Conservation (phyloP, 1,140 invertebrate genomes). For the Copidosoma floridanum region DNA sequence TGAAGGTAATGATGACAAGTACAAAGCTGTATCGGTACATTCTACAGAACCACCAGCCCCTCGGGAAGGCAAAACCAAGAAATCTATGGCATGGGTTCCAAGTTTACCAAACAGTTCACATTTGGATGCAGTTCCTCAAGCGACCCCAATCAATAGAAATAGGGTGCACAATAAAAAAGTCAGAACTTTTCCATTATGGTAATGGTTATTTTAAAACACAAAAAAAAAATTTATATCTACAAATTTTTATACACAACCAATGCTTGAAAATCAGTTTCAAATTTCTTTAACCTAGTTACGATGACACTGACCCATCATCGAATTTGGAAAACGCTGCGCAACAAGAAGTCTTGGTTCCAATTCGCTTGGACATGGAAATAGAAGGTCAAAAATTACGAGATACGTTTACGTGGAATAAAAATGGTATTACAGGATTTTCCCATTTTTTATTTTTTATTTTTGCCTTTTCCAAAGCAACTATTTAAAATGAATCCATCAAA, state of each 20-base stretch:
- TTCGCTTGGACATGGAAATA: slow-evolving; percentile 98
- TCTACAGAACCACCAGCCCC: slow-evolving; percentile 78
- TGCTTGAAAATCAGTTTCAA: slow-evolving; percentile 2
- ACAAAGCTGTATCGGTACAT: slow-evolving; percentile 89
- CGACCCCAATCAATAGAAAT: slow-evolving; percentile 95
- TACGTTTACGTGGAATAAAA: slow-evolving; percentile 99
- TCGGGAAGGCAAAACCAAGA: slow-evolving; percentile 84
- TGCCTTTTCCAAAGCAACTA: too few relatives aligned
- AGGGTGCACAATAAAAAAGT: slow-evolving; percentile 91
- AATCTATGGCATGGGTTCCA: slow-evolving; percentile 86
- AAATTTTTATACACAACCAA: too few relatives aligned
- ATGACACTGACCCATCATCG: slow-evolving; percentile 90
- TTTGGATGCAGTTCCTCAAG: slow-evolving; percentile 98
- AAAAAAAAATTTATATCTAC: not conserved
- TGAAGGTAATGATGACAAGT: slow-evolving; percentile 97
- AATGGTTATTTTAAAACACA: slow-evolving; percentile 33
- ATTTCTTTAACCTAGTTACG: slow-evolving; percentile 67
- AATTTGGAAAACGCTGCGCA: slow-evolving; percentile 92
- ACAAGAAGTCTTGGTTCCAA: slow-evolving; percentile 91
- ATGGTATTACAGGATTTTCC: too few relatives aligned
- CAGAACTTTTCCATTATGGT: slow-evolving; percentile 92
- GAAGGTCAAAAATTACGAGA: slow-evolving; percentile 97
- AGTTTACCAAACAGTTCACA: slow-evolving; percentile 97
- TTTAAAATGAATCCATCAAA: too few relatives aligned
- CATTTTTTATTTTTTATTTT: too few relatives aligned